Evolutionary conservation across 2,797 vertebrate species (phyloP).

Genomic region (Strix occidentalis): DNA sequence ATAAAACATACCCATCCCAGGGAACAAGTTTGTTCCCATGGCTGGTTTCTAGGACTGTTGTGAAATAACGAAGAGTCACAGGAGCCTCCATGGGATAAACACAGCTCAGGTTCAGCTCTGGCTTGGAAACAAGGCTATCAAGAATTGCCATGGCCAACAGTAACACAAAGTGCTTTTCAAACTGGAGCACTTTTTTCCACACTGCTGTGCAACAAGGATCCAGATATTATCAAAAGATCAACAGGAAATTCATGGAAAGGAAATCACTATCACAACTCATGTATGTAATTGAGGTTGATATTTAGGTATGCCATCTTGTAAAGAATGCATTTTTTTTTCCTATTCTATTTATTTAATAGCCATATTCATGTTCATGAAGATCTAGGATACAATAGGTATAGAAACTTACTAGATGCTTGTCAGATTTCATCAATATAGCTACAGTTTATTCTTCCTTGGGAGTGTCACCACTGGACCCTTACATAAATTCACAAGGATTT

Average conservation of each 20-base stretch:
- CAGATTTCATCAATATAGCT: not conserved
- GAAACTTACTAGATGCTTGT: not conserved
- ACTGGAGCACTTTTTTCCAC: not conserved
- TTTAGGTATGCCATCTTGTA: not conserved
- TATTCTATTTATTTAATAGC: not conserved
- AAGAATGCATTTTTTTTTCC: accelerated
- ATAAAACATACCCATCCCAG: not conserved
- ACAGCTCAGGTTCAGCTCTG: not conserved
- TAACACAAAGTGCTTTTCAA: not conserved
- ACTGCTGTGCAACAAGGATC: not conserved
- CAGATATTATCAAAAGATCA: not conserved
- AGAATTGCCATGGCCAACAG: not conserved
- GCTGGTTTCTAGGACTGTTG: not conserved
- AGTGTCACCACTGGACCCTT: not conserved
- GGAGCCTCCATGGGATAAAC: not conserved
- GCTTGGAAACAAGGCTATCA: not conserved
- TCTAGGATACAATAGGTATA: not conserved
- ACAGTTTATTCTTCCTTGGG: not conserved
- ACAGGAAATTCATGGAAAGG: not conserved
- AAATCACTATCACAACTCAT: not conserved
- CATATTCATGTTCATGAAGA: not conserved
- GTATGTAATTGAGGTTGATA: not conserved
- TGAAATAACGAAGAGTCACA: not conserved
- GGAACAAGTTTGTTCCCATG: not conserved
- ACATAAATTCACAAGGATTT: not conserved